Evolutionary conservation across 2,113 vertebrate genomes (phyloP).

Genomic region (Clarias magur): DNA sequence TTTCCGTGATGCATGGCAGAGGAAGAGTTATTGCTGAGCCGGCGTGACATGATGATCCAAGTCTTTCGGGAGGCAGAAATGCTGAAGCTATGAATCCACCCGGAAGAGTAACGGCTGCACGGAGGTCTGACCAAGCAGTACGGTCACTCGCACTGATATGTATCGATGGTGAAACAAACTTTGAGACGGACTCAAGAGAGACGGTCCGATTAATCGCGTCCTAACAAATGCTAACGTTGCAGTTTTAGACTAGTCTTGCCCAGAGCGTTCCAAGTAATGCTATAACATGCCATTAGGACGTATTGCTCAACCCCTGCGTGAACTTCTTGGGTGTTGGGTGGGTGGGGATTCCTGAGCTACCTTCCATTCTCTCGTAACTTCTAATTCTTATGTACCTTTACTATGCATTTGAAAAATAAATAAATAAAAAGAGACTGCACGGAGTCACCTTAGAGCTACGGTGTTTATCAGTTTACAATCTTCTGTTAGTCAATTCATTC

Average conservation of each 20-base stretch:
- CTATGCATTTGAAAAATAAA: not conserved
- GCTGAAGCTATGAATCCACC: slow-evolving; percentile 14
- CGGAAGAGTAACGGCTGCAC: not conserved
- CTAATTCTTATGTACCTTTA: not conserved
- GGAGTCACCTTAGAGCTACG: not conserved
- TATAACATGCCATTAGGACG: not conserved
- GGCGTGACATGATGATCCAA: not conserved
- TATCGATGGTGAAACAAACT: not conserved
- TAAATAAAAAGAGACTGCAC: too few species aligned
- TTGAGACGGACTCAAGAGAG: not conserved
- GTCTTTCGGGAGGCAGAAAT: not conserved
- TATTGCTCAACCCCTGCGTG: not conserved
- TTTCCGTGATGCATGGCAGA: not conserved
- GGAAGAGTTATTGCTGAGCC: slow-evolving; percentile 18
- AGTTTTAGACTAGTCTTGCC: not conserved
- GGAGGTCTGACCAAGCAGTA: not conserved
- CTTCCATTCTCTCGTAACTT: not conserved
- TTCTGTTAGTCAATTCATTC: too few species aligned
- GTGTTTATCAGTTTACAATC: too few species aligned
- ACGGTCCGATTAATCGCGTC: not conserved
- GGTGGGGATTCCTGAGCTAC: not conserved
- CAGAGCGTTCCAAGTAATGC: not conserved
- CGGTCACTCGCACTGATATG: not conserved
- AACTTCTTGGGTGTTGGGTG: not conserved
- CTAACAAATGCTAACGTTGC: not conserved